Base-by-base conservation (phyloP, 2,888 invertebrate species). In the Micropterix aruncella region DNA sequence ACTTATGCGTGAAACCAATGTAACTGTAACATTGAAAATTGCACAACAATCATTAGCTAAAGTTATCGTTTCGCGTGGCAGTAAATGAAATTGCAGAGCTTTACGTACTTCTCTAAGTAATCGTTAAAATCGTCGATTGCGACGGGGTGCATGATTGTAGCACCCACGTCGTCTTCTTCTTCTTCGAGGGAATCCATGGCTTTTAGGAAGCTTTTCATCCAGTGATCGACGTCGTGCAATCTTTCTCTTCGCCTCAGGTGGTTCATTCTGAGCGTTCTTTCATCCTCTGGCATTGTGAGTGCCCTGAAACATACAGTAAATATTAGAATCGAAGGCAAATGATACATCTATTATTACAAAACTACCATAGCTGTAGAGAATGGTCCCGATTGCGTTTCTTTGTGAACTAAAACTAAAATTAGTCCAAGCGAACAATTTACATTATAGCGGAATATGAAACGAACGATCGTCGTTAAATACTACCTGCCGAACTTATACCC, bases 101-200 rank as follows among this genome's bases (percentile, higher is more conserved):
- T 15, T 15, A 70, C 79, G 72, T 71, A 89, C 85, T 88, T 87
- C 49, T 85, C 79, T 45, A 91, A 70, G 57, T 90, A 90, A 60
- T 89, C 88, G 57, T 91, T 89, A 58, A 91, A 91, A 61, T 91
- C 90, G 54, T 91, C 89, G 56, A 90, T 78, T 3, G 88, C 87
- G n/a, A 90, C 85, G 0, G 90, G 90, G 50, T 87, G 87, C 84
- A 91, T 88, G 18, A 79, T 83, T 0, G 87, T 85, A 2, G 86
- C 84, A 12, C 88, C 83, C 42, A 87, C 79, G 50, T 88, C 86
- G 53, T 88, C 88, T n/a, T 75, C 73, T 50, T 82, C 83, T 53
- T 85, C 85, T 52, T 83, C 83, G 39, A 90, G 60, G 0, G 87
- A 85, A 44, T 89, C 89, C 84, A 90, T 88, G 0, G 86, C 88